phyloP scores from a whole-genome alignment of 2,888 invertebrate genomes.

The Philopedon plagiatum region DNA sequence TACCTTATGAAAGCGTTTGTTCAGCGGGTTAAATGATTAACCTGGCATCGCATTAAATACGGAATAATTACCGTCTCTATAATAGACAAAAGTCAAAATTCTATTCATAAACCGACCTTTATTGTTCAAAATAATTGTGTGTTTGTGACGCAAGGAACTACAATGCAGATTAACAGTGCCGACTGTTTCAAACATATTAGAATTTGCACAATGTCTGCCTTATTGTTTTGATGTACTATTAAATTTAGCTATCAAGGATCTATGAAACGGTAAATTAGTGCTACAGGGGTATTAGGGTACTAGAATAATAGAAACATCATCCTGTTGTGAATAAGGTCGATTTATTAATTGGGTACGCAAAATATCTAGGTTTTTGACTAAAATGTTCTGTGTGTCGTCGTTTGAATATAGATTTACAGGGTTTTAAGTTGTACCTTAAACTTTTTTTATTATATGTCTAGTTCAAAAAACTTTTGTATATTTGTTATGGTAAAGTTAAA shows the following conservation, averaged over 20 bases:
- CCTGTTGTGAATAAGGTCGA: no score
- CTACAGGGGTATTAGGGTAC: neutral
- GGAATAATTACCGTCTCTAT: conserved; percentile 12
- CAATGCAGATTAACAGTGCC: conserved; percentile 33
- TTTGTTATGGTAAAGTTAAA: no score
- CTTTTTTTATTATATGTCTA: no score
- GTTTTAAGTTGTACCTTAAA: no score
- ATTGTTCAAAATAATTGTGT: conserved; percentile 33
- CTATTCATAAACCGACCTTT: conserved; percentile 28
- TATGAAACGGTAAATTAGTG: conserved; percentile 19
- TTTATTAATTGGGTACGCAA: no score
- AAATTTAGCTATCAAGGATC: conserved; percentile 28
- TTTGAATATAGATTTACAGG: no score
- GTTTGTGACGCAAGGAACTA: conserved; percentile 31
- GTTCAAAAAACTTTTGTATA: no score
- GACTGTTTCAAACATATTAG: conserved; percentile 36
- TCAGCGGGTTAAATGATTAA: conserved; percentile 21
- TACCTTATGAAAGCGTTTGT: conserved; percentile 6
- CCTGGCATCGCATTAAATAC: neutral
- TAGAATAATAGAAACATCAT: neutral
- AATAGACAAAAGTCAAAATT: conserved; percentile 33
- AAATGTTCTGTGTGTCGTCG: no score
- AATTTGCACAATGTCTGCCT: conserved; percentile 34
- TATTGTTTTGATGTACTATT: conserved; percentile 37
- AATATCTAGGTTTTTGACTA: no score